Evolutionary conservation across 2,888 invertebrate genomes (phyloP), one percentile per base, ranked within the genome.

Genomic region (Cryptus armator): DNA sequence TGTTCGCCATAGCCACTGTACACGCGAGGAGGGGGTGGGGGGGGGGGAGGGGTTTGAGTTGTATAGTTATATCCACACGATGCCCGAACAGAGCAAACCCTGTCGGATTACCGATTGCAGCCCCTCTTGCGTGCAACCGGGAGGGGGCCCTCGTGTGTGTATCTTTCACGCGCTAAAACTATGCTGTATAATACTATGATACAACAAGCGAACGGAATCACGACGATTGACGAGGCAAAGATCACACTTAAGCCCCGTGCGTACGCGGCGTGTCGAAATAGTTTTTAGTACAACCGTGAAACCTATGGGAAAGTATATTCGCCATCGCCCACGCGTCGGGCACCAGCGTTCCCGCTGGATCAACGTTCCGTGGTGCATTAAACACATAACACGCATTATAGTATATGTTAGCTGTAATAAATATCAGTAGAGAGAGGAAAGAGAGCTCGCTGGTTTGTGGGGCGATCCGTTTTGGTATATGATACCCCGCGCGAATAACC

Each of bases 201-300:
- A 68, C 59, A 67, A 83, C 78, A 67, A 56, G 46, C 68, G 62
- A 70, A 24, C 64, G 51, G 76, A 76, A 76, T 76, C 74, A 79
- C 75, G 71, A 74, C 74, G 78, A 67, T 72, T 72, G 37, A 51
- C 53, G 64, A 67, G 75, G 67, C 76, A 80, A 82, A 82, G 62
- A 85, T 85, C 85, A 78, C 70, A 75, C 84, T 84, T 75, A 85
- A 81, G 77, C 81, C 82, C 82, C 79, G 77, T 79, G 79, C 53
- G 37, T 59, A 71, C 70, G 59, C 59, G 29, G 59, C 81, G 81
- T 85, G 59, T 46, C 85, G 78, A 84, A 37, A 84, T 84, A 48
- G 44, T 78, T 71, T 71, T 75, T 59, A 46, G 70, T 72, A 71
- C 16, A 46, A 56, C 75, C 37, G 64, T 3, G 48, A 12, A 48